Conservation (phyloP, 2,113 vertebrate genomes). For the Empidonax traillii region DNA sequence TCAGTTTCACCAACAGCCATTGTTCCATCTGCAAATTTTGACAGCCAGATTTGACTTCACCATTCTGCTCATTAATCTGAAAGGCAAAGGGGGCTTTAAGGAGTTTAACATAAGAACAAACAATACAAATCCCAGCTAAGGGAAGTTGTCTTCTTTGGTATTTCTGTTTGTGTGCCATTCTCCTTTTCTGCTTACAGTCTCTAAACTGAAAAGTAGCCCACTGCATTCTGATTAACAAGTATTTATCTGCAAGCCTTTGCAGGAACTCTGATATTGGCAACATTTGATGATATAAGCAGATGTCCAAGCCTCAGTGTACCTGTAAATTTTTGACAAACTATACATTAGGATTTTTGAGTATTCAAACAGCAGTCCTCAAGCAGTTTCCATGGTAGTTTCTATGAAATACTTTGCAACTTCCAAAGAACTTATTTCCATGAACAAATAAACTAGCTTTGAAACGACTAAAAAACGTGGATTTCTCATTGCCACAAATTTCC, state of each 20-base stretch:
- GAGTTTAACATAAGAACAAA: background rate
- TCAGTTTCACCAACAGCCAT: background rate
- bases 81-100: background rate
- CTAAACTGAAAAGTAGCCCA: background rate
- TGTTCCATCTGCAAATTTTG: background rate
- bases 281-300: background rate
- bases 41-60: background rate
- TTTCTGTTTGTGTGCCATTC: background rate
- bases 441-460: slow-evolving; percentile 40
- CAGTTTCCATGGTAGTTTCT: slow-evolving; percentile 12
- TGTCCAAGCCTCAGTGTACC: background rate
- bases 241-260: background rate
- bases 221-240: background rate
- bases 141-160: background rate
- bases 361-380: slow-evolving; percentile 5
- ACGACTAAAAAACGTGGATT: slow-evolving; percentile 8
- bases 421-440: slow-evolving; percentile 33
- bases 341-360: background rate
- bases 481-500: slow-evolving; percentile 29
- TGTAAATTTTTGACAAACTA: slow-evolving; percentile 26
- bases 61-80: background rate
- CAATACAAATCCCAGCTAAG: background rate
- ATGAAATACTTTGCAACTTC: slow-evolving; percentile 33
- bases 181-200: background rate
- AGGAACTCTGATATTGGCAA: background rate